These are phyloP conservation scores for Drosophila affinis DNA, from an alignment of 2,888 invertebrate species.

Conservation along the genomic window DNA sequence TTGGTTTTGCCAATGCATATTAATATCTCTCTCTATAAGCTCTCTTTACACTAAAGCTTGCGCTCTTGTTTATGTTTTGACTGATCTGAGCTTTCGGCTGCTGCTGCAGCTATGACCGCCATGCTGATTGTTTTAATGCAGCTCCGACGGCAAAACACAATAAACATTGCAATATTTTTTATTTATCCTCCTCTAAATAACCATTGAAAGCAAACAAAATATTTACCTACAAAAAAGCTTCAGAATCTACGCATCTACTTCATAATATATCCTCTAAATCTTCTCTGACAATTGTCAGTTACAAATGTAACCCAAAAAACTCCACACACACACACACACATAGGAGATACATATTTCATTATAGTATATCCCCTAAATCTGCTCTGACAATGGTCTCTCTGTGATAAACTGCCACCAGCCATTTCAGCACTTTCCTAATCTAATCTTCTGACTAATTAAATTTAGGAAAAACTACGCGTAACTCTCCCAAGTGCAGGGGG, in stretches of 20 bases:
- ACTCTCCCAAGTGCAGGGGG: slow-evolving; percentile 28
- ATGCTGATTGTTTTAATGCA: too few relatives aligned
- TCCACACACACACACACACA: neutral
- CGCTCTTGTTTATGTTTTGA: too few relatives aligned
- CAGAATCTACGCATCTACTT: neutral
- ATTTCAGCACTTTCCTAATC: slow-evolving; percentile 25
- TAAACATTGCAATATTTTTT: too few relatives aligned
- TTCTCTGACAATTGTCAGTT: neutral
- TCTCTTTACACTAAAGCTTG: too few relatives aligned
- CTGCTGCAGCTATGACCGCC: too few relatives aligned
- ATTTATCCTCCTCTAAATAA: too few relatives aligned
- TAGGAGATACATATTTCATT: neutral
- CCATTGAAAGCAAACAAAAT: too few relatives aligned
- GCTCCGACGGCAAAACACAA: too few relatives aligned
- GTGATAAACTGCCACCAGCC: slow-evolving; percentile 21
- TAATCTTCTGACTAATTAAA: slow-evolving; percentile 42
- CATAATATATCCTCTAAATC: neutral
- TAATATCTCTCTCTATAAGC: too few relatives aligned
- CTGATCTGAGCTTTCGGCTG: too few relatives aligned
- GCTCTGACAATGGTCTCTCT: slow-evolving; percentile 14
- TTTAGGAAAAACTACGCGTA: slow-evolving; percentile 10
- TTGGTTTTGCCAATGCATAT: too few relatives aligned
- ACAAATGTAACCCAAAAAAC: neutral
- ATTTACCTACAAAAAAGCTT: too few relatives aligned
- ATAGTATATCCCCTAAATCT: slow-evolving; percentile 19